Evolutionary conservation across 2,888 invertebrate genomes (phyloP), one percentile per base, ranked within the genome.

Genomic region (Acrocyrtus sp.): DNA sequence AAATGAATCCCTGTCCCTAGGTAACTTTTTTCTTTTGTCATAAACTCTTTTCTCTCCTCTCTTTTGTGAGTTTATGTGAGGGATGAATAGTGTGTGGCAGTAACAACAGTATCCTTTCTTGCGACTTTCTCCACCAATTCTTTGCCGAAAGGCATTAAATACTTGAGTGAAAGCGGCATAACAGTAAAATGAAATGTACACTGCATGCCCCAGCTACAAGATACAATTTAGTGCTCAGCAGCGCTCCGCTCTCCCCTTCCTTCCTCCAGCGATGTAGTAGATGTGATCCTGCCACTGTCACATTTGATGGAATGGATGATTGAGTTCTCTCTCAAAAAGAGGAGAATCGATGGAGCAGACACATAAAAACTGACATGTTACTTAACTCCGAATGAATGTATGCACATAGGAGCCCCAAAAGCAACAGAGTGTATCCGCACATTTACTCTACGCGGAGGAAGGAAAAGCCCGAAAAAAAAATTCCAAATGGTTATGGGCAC

Each of bases 401-500:
- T n/a, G n/a, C n/a, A n/a, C n/a, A n/a, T n/a, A n/a, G n/a, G n/a
- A n/a, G n/a, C n/a, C n/a, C n/a, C n/a, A n/a, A n/a, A n/a, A n/a
- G 34, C 34, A 34, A 34, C 34, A 34, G 34, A 34, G 34, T n/a
- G n/a, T 5, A 34, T 34, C 34, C 34, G n/a, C n/a, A n/a, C 12
- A 34, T 12, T 5, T 34, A 34, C 12, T 34, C 5, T 34, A 34
- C 34, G 5, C 6, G 34, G 34, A 34, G 6, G 12, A 34, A 34
- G 34, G 34, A 34, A 34, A 34, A 34, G 34, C 34, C 5, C 5
- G 6, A 8, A 5, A 12, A 5, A 34, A 34, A 34, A 34, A 34
- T 34, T 12, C 34, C 34, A 22, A 60, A 60, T 61, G 45, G 48
- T 61, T 61, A 61, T 61, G 48, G 47, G 48, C 48, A 61, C 60